A percentile compares a stretch with the other conserved stretches of the same genome.
Conservation (phyloP, 1,140 invertebrate genomes). For the Leucophenga varia region DNA sequence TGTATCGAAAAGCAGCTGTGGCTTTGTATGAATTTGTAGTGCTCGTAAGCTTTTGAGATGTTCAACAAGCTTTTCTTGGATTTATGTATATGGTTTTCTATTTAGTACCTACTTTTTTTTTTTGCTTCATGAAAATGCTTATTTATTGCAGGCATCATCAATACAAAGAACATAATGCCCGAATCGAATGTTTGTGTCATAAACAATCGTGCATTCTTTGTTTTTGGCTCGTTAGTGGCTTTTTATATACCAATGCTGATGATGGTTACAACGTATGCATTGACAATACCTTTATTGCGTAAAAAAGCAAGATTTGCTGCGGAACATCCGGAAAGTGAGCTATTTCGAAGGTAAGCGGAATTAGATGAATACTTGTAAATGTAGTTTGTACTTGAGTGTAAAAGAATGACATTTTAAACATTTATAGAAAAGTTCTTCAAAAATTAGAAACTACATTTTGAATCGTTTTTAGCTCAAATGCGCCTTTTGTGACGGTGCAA, state of each 20-base stretch:
- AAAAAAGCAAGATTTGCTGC: conserved; percentile 71
- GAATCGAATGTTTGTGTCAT: conserved; percentile 75
- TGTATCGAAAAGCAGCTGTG: too few species aligned
- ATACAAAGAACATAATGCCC: conserved; percentile 76
- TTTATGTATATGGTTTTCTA: too few species aligned
- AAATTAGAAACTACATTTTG: too few species aligned
- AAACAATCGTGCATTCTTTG: conserved; percentile 83
- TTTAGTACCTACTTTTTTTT: too few species aligned
- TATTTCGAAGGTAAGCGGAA: conserved; percentile 58
- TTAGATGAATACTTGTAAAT: conserved; percentile 1
- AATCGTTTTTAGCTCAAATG: too few species aligned
- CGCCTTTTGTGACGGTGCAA: too few species aligned
- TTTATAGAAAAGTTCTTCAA: too few species aligned
- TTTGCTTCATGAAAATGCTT: background rate
- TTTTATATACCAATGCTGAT: conserved; percentile 94
- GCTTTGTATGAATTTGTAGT: too few species aligned
- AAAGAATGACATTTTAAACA: too few species aligned
- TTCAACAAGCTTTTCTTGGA: too few species aligned
- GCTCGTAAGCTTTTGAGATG: too few species aligned
- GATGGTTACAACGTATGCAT: conserved; percentile 84
- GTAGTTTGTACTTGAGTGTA: too few species aligned
- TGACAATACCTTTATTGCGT: conserved; percentile 82
- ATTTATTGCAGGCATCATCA: conserved; percentile 64
- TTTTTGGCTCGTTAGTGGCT: conserved; percentile 83
- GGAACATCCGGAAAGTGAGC: conserved; percentile 63